Evolutionary conservation across 2,888 invertebrate genomes (phyloP), one percentile per base, ranked within the genome.

Genomic region (Acleris literana): DNA sequence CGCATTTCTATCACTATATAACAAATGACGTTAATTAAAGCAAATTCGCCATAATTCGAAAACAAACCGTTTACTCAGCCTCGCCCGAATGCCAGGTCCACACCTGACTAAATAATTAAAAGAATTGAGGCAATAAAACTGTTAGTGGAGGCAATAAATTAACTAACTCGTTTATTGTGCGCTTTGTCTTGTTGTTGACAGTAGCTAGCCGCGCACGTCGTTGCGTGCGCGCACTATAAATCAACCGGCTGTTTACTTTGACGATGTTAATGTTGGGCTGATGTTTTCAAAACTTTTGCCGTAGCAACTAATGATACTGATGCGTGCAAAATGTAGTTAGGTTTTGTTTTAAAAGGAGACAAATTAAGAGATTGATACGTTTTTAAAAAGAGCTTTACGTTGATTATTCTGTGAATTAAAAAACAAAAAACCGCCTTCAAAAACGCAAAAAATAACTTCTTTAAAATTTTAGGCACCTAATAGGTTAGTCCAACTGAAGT

Each of bases 51-150:
- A 62, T 57, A 52, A 46, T 62, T 57, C 62, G 62, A 66, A 48
- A 66, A 66, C 66, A 66, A 17, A 18, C 29, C 61, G 57, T 66
- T 66, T 66, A 57, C 22, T 22, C 66, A 66, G 66, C 18, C 39
- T 33, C 46, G 25, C 2, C 20, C n/a, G n/a, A 55, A 51, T 52
- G 22, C 9, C 56, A 25, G 6, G 49, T 63, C 68, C 9, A 6
- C 69, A 71, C n/a, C 48, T 71, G 70, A 11, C 7, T 56, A 71
- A 71, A 72, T 61, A 69, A 65, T 65, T 56, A 48, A 60, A 68
- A 16, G 43, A 70, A 71, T 72, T 69, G 56, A 68, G 66, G 64
- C 20, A 69, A 71, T 71, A 68, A 64, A 57, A 60, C 64, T 49
- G 49, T 59, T 60, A 33, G 57, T 52, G 52, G 52, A 25, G 17